Evolutionary conservation across 2,888 invertebrate species (phyloP), one percentile per base, ranked within the genome.

Genomic region (Folsomia candida): DNA sequence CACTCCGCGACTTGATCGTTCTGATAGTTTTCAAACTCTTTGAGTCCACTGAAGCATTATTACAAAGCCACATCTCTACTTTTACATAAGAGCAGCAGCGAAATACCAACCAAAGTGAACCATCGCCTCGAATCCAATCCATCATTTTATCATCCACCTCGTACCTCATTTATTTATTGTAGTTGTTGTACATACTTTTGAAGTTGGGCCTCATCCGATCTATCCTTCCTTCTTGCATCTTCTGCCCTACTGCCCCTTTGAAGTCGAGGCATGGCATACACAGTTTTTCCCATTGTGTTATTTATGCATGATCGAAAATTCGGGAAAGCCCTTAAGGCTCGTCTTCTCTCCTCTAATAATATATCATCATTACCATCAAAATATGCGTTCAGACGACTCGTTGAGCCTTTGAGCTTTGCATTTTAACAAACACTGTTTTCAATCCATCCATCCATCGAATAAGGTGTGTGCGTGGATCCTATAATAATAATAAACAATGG

Each of bases 141-240:
- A 62, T 62, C 62, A 62, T 62, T 62, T 62, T 62, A 62, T 62
- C 62, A 62, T 62, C 62, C 20, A 27, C 29, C 29, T 62, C 29
- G 62, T 28, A 24, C 59, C 20, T 47, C 47, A 47, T 47, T 47
- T 47, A 47, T 47, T 18, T 47, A n/a, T n/a, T n/a, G n/a, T n/a
- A n/a, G n/a, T n/a, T n/a, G n/a, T n/a, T n/a, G n/a, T n/a, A n/a
- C n/a, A n/a, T n/a, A n/a, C n/a, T n/a, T n/a, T n/a, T n/a, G n/a
- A n/a, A n/a, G n/a, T n/a, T n/a, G n/a, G n/a, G n/a, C n/a, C n/a
- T n/a, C n/a, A n/a, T n/a, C 47, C 47, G 47, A 11, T 11, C 18
- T 9, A 47, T 47, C 9, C 18, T 47, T 18, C 47, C 47, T 59
- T 25, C 24, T 62, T n/a, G n/a, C n/a, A n/a, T 28, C 62, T 9